Conservation (phyloP, 2,113 vertebrate genomes). For the Opisthocomus hoazin region DNA sequence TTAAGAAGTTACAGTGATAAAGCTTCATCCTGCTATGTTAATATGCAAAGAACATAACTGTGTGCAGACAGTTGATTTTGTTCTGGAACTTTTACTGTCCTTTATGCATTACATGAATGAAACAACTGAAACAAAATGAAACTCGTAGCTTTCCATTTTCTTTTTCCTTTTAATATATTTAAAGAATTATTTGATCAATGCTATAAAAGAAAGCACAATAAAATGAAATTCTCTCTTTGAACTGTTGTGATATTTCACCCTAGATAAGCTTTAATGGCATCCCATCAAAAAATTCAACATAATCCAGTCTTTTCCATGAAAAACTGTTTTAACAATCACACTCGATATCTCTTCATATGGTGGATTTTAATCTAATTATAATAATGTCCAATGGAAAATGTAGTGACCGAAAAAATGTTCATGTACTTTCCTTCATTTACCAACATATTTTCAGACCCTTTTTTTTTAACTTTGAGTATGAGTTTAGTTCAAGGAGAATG, state of each 20-base stretch:
- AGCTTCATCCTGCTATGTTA: background rate
- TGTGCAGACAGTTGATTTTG: background rate
- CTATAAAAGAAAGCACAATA: background rate
- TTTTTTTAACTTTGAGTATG: slow-evolving; percentile 41
- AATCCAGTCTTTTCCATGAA: background rate
- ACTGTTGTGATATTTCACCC: background rate
- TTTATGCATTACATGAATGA: background rate
- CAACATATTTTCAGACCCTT: slow-evolving; percentile 40
- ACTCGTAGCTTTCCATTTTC: background rate
- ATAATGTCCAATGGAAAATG: slow-evolving; percentile 29
- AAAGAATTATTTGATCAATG: background rate
- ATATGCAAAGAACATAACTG: background rate
- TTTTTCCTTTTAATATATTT: background rate
- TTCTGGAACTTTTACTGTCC: background rate
- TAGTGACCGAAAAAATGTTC: slow-evolving; percentile 13
- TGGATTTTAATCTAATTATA: background rate
- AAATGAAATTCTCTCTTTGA: background rate
- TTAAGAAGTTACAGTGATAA: background rate
- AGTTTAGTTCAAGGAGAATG: slow-evolving; percentile 49
- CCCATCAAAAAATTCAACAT: background rate
- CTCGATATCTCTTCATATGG: background rate
- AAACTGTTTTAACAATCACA: background rate
- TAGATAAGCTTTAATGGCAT: background rate
- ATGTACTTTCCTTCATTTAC: slow-evolving; percentile 50
- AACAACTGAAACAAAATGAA: background rate